phyloP scores from a whole-genome alignment of 2,797 vertebrate species.

The Rhyacichthys aspro region DNA sequence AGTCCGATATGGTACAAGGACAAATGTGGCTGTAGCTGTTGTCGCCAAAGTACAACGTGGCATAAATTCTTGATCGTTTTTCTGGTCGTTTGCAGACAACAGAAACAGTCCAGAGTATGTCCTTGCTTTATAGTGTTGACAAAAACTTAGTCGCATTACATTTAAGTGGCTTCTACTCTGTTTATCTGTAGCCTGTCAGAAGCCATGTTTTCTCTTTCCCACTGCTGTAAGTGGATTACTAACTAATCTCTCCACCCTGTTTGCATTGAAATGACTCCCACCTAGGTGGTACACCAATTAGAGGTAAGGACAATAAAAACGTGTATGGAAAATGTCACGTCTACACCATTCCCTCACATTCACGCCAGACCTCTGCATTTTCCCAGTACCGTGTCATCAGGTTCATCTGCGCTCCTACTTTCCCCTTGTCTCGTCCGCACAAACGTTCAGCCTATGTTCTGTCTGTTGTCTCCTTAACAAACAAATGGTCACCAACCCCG shows the following conservation, averaged over 20 bases:
- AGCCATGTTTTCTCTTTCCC: conserved; percentile 60
- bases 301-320: conserved; percentile 80
- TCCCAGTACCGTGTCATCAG: conserved; percentile 45
- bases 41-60: conserved; percentile 7
- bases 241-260: conserved; percentile 79
- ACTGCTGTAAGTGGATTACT: conserved; percentile 71
- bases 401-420: conserved; percentile 49
- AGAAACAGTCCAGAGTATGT: background rate
- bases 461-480: conserved; percentile 61
- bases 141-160: conserved; percentile 38
- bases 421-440: conserved; percentile 26
- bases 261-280: conserved; percentile 77
- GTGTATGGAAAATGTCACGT: conserved; percentile 63
- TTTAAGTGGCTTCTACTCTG: conserved; percentile 54
- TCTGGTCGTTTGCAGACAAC: conserved; percentile 18
- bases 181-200: conserved; percentile 46
- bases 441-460: conserved; percentile 41
- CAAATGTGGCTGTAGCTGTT: conserved; percentile 16
- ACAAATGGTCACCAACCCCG: conserved; percentile 71
- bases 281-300: conserved; percentile 83
- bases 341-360: conserved; percentile 54
- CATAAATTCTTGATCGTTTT: background rate
- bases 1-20: conserved; percentile 27
- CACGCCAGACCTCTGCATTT: conserved; percentile 43
- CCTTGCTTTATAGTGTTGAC: conserved; percentile 18